phyloP scores from a whole-genome alignment of 2,888 invertebrate genomes.

The Drosophila antonietae region DNA sequence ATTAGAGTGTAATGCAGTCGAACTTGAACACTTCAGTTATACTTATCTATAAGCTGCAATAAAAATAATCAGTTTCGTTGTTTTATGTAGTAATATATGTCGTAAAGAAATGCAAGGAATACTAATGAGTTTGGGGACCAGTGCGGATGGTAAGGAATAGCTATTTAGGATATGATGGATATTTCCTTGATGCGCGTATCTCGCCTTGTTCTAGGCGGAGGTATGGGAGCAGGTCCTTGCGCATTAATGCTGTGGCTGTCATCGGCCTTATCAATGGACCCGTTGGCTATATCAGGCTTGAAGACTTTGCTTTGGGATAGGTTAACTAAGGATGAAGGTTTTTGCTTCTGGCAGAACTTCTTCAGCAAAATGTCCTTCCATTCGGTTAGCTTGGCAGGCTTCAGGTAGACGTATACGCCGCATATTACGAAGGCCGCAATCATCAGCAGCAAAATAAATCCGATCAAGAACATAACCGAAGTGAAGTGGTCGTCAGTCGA shows the following conservation, averaged over 20 bases:
- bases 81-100: conserved; percentile 4
- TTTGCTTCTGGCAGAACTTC: conserved; percentile 49
- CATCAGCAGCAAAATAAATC: conserved; percentile 27
- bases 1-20: conserved; percentile 27
- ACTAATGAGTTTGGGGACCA: conserved; percentile 24
- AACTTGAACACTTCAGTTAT: conserved; percentile 27
- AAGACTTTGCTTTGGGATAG: conserved; percentile 29
- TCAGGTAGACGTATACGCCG: conserved; percentile 24
- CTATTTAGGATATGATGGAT: conserved; percentile 45
- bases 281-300: conserved; percentile 23
- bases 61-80: conserved; percentile 22
- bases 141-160: background rate
- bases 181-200: conserved; percentile 75
- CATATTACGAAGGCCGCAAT: conserved; percentile 22
- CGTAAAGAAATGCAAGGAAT: conserved; percentile 50
- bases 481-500: conserved; percentile 6
- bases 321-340: conserved; percentile 17
- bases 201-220: conserved; percentile 82
- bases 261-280: conserved; percentile 30
- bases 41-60: conserved; percentile 5
- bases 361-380: conserved; percentile 29
- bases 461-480: conserved; percentile 24
- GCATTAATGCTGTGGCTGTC: conserved; percentile 13
- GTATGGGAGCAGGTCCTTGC: conserved; percentile 65
- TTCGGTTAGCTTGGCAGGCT: conserved; percentile 24